A percentile compares a stretch with the other conserved stretches of the same genome.
Conservation (phyloP, 2,113 vertebrate genomes). For the Tetraodon nigroviridis region DNA sequence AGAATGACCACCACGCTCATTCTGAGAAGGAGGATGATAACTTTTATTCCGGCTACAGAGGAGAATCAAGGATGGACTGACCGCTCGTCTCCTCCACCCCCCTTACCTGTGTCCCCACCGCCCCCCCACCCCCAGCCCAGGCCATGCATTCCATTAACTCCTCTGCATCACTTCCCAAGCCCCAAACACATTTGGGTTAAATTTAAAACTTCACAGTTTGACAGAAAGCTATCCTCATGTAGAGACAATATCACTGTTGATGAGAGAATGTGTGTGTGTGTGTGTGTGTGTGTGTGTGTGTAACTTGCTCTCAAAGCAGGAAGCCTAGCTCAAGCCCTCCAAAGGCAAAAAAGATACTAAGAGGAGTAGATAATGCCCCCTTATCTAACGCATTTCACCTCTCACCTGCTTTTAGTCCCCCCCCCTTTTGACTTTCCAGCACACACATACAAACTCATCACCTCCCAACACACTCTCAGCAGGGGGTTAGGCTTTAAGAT, state of each 20-base stretch:
- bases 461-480: slow-evolving; percentile 16
- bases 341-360: slow-evolving; percentile 61
- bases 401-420: slow-evolving; percentile 18
- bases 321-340: slow-evolving; percentile 58
- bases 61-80: too few relatives aligned
- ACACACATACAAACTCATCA: slow-evolving; percentile 11
- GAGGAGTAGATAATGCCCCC: slow-evolving; percentile 61
- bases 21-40: slow-evolving; percentile 31
- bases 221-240: slow-evolving; percentile 45
- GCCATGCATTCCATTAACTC: not conserved
- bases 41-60: slow-evolving; percentile 17
- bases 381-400: slow-evolving; percentile 45
- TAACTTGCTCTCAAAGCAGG: slow-evolving; percentile 54
- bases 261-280: not conserved
- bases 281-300: slow-evolving; percentile 4
- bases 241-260: slow-evolving; percentile 6
- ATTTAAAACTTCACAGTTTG: slow-evolving; percentile 37
- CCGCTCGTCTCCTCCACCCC: not conserved
- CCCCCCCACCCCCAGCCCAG: not conserved
- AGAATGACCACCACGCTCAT: slow-evolving; percentile 16
- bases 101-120: not conserved
- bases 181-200: slow-evolving; percentile 15
- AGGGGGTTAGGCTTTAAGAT: slow-evolving; percentile 34
- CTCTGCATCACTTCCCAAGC: not conserved
- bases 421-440: slow-evolving; percentile 8